These are phyloP conservation scores for Cassiopea andromeda DNA, from an alignment of 30 jellyfish, hydroid and myxozoan genomes.

Conservation along the genomic window DNA sequence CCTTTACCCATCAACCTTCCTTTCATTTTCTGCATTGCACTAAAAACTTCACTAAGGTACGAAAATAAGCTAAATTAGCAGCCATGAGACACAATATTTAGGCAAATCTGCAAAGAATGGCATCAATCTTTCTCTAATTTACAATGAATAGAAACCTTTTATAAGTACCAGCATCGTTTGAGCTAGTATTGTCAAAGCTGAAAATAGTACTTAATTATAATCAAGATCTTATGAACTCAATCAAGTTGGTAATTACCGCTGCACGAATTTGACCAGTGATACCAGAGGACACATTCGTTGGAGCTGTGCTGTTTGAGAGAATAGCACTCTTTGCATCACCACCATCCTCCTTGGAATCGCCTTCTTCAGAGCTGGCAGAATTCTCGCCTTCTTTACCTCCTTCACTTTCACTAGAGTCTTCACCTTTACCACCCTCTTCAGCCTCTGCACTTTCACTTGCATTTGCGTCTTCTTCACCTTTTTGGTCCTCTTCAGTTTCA, in stretches of 20 bases:
- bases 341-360: background rate
- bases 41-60: too few relatives aligned
- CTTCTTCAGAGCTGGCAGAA: background rate
- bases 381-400: conserved; percentile 17
- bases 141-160: too few relatives aligned
- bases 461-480: conserved; percentile 1
- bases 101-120: too few relatives aligned
- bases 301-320: conserved; percentile 7
- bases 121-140: too few relatives aligned
- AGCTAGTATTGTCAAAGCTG: too few relatives aligned
- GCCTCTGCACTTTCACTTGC: conserved; percentile 12
- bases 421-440: conserved; percentile 25
- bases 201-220: too few relatives aligned
- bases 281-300: background rate
- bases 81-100: too few relatives aligned
- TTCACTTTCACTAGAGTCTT: conserved; percentile 12
- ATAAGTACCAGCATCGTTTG: too few relatives aligned
- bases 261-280: conserved; percentile 33
- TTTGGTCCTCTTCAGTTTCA: conserved; percentile 1
- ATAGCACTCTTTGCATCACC: background rate
- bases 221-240: background rate
- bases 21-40: too few relatives aligned
- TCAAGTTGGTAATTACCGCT: background rate
- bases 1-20: too few relatives aligned
- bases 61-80: too few relatives aligned